Conservation (phyloP, 2,113 vertebrate genomes). For the Lethenteron camtschaticum region DNA sequence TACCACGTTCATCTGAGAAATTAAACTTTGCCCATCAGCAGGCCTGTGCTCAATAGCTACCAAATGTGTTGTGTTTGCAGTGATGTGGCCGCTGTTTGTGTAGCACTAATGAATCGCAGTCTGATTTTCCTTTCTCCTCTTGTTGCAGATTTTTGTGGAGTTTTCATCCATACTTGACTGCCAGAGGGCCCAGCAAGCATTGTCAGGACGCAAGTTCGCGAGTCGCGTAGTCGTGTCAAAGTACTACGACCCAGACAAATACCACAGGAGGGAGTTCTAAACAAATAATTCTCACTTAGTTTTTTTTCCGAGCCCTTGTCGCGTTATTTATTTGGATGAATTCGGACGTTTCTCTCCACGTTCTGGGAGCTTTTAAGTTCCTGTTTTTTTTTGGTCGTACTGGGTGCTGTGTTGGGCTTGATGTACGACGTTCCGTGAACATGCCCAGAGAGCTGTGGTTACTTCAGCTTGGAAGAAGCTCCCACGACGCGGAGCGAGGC, state of each 20-base stretch:
- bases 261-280: conserved; percentile 22
- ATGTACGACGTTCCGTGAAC: too few species aligned
- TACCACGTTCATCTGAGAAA: too few species aligned
- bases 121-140: neutral
- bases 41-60: neutral
- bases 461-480: too few species aligned
- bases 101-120: neutral
- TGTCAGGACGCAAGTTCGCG: conserved; percentile 71
- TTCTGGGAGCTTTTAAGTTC: too few species aligned
- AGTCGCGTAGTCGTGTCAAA: conserved; percentile 82
- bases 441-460: too few species aligned
- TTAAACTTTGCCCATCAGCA: neutral
- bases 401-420: too few species aligned
- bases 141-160: conserved; percentile 58
- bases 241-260: conserved; percentile 75
- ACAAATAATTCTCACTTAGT: neutral
- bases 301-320: too few species aligned
- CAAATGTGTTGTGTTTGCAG: neutral
- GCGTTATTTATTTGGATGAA: too few species aligned
- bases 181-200: conserved; percentile 80
- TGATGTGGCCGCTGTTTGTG: neutral
- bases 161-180: conserved; percentile 71
- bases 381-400: too few species aligned
- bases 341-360: too few species aligned
- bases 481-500: too few species aligned